Base-by-base conservation (phyloP, 1,140 invertebrate genomes). In the Gryllus bimaculatus region DNA sequence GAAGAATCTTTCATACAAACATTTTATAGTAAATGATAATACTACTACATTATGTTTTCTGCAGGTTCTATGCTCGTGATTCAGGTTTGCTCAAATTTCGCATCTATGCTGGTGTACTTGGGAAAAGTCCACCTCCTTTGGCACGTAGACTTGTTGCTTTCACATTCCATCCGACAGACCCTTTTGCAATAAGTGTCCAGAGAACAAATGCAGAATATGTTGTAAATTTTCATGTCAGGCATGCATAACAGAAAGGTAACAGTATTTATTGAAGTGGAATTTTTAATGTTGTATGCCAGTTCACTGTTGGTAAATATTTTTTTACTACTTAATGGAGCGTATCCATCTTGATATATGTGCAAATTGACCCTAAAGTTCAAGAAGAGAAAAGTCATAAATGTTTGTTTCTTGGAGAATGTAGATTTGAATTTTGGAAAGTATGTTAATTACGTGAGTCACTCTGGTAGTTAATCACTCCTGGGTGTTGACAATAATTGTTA, bases 161-260 rank as follows among this genome's bases (percentile, higher is more conserved):
- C 85, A 98, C 95, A n/a, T 98, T 98, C 86, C 97, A 99, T 88
- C 97, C 97, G 0, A 95, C 92, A 54, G 96, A 98, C 87, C 97
- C 97, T 10, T 97, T 99, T 86, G 94, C 95, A 10, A 96, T 99
- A 78, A 98, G 96, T 83, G 96, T 98, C 21, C 97, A 98, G 86
- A 88, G 96, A 83, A 96, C 95, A 15, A 96, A 97, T 87, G 90
- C 95, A n/a, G 95, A 98, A 85, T 98, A 98, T 86, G 93, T 96
- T 81, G 95, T 98, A 73, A 98, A 98, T 89, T 96, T 98, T 87
- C 97, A 99, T 84, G 89, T 98, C 79, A 89, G 91, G 82, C 88
- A 90, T 82, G 82, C 83, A 73, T 84, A 66, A 47, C 18, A 18
- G 54, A 66, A 13, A 13, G 10, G 54, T 66, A 13, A 18, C 18